phyloP scores from a whole-genome alignment of 1,140 invertebrate genomes.

The Probaryconus sp. region DNA sequence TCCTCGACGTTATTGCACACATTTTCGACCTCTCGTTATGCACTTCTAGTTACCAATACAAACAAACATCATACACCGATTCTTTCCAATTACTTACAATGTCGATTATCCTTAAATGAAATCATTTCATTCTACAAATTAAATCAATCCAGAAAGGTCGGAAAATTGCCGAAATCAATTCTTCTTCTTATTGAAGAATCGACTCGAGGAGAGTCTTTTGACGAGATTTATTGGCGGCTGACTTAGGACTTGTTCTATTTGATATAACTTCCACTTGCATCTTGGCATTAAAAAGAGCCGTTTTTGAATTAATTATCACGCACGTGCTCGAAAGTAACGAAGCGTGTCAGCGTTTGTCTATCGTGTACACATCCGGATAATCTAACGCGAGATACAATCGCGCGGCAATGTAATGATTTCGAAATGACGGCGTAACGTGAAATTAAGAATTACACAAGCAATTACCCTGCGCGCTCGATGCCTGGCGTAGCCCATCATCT shows the following conservation, averaged over 20 bases:
- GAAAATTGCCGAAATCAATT: too few relatives aligned
- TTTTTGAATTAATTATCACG: constrained; percentile 69
- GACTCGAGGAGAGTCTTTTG: constrained; percentile 4
- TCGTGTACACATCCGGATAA: constrained; percentile 60
- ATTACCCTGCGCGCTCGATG: constrained; percentile 72
- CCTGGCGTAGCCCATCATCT: constrained; percentile 75
- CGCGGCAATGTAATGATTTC: constrained; percentile 61
- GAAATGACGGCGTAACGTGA: constrained; percentile 75
- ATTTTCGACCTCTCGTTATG: too few relatives aligned
- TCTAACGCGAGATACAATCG: constrained; percentile 65
- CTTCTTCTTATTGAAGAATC: neutral
- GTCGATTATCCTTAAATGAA: too few relatives aligned
- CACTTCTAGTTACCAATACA: too few relatives aligned
- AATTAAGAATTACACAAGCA: constrained; percentile 78
- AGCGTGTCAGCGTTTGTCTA: constrained; percentile 70
- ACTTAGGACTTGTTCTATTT: neutral
- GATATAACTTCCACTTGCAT: constrained; percentile 8
- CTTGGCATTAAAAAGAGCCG: constrained; percentile 23
- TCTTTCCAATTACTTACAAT: too few relatives aligned
- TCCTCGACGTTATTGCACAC: too few relatives aligned
- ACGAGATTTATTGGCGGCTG: constrained; percentile 28
- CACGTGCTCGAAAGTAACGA: constrained; percentile 64
- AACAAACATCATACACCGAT: too few relatives aligned
- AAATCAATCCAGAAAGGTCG: too few relatives aligned
- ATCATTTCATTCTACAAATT: too few relatives aligned